phyloP scores from a whole-genome alignment of 1,140 invertebrate species.

The Cydia strobilella region DNA sequence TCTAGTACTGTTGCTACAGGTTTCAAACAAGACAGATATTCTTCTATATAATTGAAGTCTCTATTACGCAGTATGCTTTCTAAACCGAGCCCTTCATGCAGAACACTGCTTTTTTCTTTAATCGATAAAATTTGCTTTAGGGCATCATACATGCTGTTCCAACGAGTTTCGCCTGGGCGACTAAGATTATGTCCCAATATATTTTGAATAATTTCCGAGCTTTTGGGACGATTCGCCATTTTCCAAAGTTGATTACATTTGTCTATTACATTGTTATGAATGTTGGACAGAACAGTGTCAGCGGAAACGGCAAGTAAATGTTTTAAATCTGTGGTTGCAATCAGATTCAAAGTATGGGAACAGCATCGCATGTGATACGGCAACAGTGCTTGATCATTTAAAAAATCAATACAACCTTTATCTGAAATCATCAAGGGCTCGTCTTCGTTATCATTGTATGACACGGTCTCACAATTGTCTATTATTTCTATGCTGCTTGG shows the following conservation, averaged over 20 bases:
- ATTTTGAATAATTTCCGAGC: slow-evolving; percentile 39
- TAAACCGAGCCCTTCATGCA: slow-evolving; percentile 32
- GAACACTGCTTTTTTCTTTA: slow-evolving; percentile 36
- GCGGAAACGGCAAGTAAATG: slow-evolving; percentile 33
- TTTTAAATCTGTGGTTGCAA: slow-evolving; percentile 38
- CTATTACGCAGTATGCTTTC: slow-evolving; percentile 28
- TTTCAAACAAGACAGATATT: slow-evolving; percentile 40
- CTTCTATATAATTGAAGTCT: slow-evolving; percentile 40
- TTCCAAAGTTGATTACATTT: slow-evolving; percentile 42
- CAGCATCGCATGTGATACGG: slow-evolving; percentile 37
- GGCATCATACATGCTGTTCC: slow-evolving; percentile 42
- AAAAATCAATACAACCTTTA: background rate
- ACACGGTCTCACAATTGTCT: too few species aligned
- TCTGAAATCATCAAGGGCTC: slow-evolving; percentile 18
- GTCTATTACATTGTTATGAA: slow-evolving; percentile 35
- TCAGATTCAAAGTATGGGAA: slow-evolving; percentile 38
- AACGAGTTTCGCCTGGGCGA: slow-evolving; percentile 38
- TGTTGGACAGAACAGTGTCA: slow-evolving; percentile 33
- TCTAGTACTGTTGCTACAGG: slow-evolving; percentile 42
- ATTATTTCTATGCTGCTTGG: too few species aligned
- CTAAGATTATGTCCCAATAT: slow-evolving; percentile 38
- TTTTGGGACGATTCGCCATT: slow-evolving; percentile 37
- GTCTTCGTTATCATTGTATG: too few species aligned
- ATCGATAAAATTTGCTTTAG: slow-evolving; percentile 36
- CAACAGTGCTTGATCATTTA: slow-evolving; percentile 12